Evolutionary conservation across 1,140 invertebrate genomes (phyloP).

Genomic region (Battus philenor): DNA sequence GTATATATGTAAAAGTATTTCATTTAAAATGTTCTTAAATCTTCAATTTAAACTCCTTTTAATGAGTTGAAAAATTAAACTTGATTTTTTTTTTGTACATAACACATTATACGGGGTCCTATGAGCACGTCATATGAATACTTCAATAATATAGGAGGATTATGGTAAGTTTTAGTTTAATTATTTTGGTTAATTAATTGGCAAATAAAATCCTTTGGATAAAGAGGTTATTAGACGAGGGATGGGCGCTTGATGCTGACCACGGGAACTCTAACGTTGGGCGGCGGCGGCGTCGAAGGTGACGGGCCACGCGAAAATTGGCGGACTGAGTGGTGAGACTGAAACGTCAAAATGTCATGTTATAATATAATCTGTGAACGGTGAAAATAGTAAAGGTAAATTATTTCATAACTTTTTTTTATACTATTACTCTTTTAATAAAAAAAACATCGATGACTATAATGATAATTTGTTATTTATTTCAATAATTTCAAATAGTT

Average conservation of each 20-base stretch:
- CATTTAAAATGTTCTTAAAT: too few relatives aligned
- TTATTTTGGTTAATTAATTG: too few relatives aligned
- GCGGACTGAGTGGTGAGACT: constrained; percentile 21
- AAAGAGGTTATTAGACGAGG: constrained; percentile 76
- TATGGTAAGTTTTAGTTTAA: too few relatives aligned
- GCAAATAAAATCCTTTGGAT: too few relatives aligned
- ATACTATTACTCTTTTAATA: not conserved
- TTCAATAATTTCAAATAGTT: too few relatives aligned
- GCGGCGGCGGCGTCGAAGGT: constrained; percentile 32
- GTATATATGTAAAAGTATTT: too few relatives aligned
- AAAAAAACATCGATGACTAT: not conserved
- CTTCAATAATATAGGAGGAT: too few relatives aligned
- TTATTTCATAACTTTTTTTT: not conserved
- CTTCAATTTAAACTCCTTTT: too few relatives aligned
- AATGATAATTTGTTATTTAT: not conserved
- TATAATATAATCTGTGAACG: not conserved
- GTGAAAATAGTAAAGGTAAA: not conserved
- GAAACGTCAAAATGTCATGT: constrained; percentile 8
- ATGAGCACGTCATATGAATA: too few relatives aligned
- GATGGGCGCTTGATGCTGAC: constrained; percentile 51
- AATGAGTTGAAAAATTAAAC: too few relatives aligned
- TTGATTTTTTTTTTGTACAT: too few relatives aligned
- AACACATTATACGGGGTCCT: too few relatives aligned
- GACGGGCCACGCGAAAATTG: constrained; percentile 19
- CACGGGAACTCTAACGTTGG: constrained; percentile 36